A percentile compares a stretch with the other conserved stretches of the same genome.
Evolutionary conservation across 2,797 vertebrate genomes (phyloP).

Genomic region (Hybognathus amarus): DNA sequence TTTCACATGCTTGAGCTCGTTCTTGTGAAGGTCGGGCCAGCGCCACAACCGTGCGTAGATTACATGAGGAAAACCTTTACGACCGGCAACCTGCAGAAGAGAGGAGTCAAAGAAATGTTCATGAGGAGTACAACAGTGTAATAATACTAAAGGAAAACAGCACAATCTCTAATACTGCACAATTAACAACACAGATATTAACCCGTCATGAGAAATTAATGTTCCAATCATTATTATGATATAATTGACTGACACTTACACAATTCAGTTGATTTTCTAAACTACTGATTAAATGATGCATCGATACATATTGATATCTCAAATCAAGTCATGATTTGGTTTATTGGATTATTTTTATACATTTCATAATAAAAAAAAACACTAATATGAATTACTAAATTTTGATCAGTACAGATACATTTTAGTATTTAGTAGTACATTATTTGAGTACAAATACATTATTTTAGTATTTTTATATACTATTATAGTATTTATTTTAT

Average conservation of each 20-base stretch:
- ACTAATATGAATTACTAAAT: not conserved
- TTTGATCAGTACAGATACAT: too few species aligned
- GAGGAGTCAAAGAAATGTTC: too few species aligned
- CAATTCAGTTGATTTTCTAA: not conserved
- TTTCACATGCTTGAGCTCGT: constrained; percentile 82
- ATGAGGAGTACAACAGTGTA: not conserved
- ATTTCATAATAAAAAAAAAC: not conserved
- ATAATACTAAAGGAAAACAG: not conserved
- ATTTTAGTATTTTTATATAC: not conserved
- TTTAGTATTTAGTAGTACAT: too few species aligned
- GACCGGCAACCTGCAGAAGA: constrained; percentile 75
- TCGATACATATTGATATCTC: not conserved
- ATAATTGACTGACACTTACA: not conserved
- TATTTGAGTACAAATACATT: too few species aligned
- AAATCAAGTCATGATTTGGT: not conserved
- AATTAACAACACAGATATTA: not conserved
- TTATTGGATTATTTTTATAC: not conserved
- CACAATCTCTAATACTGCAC: not conserved
- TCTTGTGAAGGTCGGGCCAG: constrained; percentile 85
- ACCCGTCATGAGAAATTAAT: not conserved
- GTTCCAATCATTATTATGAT: not conserved
- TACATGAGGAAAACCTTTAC: constrained; percentile 84
- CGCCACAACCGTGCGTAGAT: constrained; percentile 82
- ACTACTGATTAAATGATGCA: not conserved
- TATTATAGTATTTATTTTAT: not conserved